Evolutionary conservation across 2,888 invertebrate genomes (phyloP).

Genomic region (Tipula lateralis): DNA sequence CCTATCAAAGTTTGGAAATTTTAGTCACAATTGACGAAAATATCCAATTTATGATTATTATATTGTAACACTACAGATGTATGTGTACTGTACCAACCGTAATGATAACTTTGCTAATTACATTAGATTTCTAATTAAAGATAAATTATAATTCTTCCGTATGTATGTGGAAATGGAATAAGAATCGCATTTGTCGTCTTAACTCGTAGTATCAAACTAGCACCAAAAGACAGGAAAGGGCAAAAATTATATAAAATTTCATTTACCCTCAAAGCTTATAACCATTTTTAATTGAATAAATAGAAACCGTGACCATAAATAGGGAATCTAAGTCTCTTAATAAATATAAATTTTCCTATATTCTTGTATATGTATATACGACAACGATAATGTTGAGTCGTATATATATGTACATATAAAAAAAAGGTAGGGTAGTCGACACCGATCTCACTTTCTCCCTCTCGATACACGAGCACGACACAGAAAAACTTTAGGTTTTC

Average conservation of each 20-base stretch:
- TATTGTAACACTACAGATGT: too few species aligned
- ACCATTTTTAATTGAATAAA: conserved; percentile 15
- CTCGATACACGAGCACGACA: background rate
- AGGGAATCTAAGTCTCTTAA: background rate
- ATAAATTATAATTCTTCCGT: background rate
- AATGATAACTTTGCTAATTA: too few species aligned
- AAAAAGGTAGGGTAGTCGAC: background rate
- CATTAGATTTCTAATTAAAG: background rate
- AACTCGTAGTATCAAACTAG: background rate
- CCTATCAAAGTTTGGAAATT: too few species aligned
- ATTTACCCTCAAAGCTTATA: conserved; percentile 9
- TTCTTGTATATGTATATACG: background rate
- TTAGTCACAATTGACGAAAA: too few species aligned
- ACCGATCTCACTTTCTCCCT: background rate
- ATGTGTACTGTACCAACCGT: too few species aligned
- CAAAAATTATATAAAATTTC: background rate
- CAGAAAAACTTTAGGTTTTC: background rate
- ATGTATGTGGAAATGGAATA: background rate
- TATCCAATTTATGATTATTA: too few species aligned
- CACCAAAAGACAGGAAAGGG: background rate
- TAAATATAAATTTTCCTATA: background rate
- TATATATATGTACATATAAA: too few species aligned
- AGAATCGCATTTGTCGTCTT: background rate
- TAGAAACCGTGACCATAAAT: background rate
- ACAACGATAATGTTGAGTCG: background rate